A percentile compares a stretch with the other conserved stretches of the same genome.
These are phyloP conservation scores for Avahi laniger DNA, from an alignment of 2,797 vertebrate genomes.

Conservation along the genomic window DNA sequence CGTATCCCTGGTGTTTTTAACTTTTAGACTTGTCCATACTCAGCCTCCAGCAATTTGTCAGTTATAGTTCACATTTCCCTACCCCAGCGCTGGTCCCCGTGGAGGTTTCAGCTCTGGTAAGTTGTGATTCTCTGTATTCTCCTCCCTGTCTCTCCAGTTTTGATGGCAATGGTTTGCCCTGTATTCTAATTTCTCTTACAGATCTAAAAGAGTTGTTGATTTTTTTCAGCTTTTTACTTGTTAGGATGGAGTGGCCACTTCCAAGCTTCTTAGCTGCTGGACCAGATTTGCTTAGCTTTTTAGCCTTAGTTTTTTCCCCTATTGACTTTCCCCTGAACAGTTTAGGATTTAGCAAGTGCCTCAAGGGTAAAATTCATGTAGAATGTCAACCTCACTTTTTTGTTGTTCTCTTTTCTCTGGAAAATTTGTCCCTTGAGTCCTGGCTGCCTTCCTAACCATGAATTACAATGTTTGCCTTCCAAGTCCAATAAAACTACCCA, in stretches of 20 bases:
- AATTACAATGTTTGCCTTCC: neutral
- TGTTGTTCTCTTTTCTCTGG: neutral
- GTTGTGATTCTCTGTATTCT: neutral
- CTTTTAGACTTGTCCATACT: neutral
- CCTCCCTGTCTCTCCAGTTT: neutral
- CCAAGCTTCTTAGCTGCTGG: neutral
- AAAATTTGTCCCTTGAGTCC: neutral
- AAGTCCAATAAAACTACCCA: neutral
- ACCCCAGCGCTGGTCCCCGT: neutral
- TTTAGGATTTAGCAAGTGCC: neutral
- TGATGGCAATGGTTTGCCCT: neutral
- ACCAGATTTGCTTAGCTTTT: neutral
- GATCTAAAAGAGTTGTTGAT: neutral
- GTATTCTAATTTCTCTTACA: neutral
- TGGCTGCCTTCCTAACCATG: neutral
- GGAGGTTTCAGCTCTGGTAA: neutral
- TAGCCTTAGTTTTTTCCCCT: neutral
- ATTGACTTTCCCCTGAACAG: neutral
- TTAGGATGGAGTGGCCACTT: neutral
- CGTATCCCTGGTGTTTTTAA: neutral
- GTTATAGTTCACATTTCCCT: neutral
- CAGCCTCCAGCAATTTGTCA: neutral
- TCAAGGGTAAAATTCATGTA: neutral
- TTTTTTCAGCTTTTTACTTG: neutral
- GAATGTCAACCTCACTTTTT: neutral